Evolutionary conservation across 1,140 invertebrate genomes (phyloP).

Genomic region (Drosophila busckii): DNA sequence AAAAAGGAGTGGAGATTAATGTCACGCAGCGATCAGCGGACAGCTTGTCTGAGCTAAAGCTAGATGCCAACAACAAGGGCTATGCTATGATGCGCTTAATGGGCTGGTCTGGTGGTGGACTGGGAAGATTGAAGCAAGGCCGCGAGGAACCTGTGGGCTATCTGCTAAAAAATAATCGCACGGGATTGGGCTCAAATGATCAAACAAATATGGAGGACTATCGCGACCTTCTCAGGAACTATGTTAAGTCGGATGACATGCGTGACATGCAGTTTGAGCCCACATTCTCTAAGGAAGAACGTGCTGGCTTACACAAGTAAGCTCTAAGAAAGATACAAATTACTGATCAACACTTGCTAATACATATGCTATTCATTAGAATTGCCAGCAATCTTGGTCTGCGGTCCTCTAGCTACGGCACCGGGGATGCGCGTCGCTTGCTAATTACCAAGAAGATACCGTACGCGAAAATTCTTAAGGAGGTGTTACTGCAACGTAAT

Average conservation of each 20-base stretch:
- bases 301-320: constrained; percentile 84
- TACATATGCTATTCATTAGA: constrained; percentile 19
- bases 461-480: constrained; percentile 42
- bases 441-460: constrained; percentile 77
- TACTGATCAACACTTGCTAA: neutral
- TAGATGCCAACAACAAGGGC: constrained; percentile 82
- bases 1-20: constrained; percentile 59
- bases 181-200: constrained; percentile 50
- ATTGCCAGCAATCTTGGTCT: constrained; percentile 79
- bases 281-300: constrained; percentile 86
- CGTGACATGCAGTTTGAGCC: constrained; percentile 84
- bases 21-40: constrained; percentile 53
- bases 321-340: constrained; percentile 2
- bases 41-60: constrained; percentile 40
- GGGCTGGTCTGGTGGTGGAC: constrained; percentile 89
- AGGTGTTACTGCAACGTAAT: constrained; percentile 55
- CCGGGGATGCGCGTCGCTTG: constrained; percentile 78
- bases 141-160: constrained; percentile 83
- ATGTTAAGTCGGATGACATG: constrained; percentile 80
- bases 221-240: constrained; percentile 75
- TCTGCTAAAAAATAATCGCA: constrained; percentile 63
- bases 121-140: constrained; percentile 85
- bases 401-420: constrained; percentile 82
- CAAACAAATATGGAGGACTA: constrained; percentile 31
- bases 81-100: constrained; percentile 87